phyloP scores from a whole-genome alignment of 2,113 vertebrate species.

The Ancistrus triradiatus region DNA sequence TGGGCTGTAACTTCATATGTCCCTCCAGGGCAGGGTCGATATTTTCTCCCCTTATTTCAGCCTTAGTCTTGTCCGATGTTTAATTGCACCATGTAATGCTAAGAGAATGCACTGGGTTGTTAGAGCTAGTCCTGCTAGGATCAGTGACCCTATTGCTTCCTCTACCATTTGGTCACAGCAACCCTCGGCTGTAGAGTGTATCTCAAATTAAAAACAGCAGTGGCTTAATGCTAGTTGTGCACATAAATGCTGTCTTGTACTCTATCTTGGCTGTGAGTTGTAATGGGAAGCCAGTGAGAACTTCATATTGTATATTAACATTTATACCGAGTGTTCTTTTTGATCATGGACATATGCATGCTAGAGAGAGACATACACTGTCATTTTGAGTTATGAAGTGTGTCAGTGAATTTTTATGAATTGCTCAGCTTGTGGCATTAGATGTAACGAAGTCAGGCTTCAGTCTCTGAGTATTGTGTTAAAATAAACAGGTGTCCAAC shows the following conservation, averaged over 20 bases:
- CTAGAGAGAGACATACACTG: too few species aligned
- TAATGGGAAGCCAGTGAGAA: not conserved
- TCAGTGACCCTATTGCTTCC: conserved; percentile 14
- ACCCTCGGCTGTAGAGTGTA: not conserved
- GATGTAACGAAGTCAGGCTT: too few species aligned
- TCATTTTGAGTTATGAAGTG: too few species aligned
- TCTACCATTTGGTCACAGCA: conserved; percentile 8
- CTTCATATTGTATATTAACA: not conserved
- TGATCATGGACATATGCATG: too few species aligned
- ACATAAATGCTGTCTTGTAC: not conserved
- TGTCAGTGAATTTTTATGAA: too few species aligned
- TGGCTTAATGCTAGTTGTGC: conserved; percentile 1
- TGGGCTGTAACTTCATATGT: conserved; percentile 31
- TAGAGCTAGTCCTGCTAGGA: conserved; percentile 5
- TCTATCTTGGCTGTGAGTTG: not conserved
- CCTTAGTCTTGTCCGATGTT: conserved; percentile 26
- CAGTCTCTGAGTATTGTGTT: too few species aligned
- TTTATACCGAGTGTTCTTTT: not conserved
- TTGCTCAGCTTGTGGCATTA: too few species aligned
- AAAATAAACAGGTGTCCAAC: too few species aligned
- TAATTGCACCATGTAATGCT: conserved; percentile 28
- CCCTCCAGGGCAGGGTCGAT: conserved; percentile 30
- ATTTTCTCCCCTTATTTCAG: conserved; percentile 18
- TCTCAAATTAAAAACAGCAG: conserved; percentile 15
- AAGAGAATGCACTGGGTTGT: conserved; percentile 4